Percentiles rank a stretch among this genome's conserved stretches.
Evolutionary conservation across 2,113 vertebrate genomes (phyloP).

Genomic region (Muntiacus reevesi): DNA sequence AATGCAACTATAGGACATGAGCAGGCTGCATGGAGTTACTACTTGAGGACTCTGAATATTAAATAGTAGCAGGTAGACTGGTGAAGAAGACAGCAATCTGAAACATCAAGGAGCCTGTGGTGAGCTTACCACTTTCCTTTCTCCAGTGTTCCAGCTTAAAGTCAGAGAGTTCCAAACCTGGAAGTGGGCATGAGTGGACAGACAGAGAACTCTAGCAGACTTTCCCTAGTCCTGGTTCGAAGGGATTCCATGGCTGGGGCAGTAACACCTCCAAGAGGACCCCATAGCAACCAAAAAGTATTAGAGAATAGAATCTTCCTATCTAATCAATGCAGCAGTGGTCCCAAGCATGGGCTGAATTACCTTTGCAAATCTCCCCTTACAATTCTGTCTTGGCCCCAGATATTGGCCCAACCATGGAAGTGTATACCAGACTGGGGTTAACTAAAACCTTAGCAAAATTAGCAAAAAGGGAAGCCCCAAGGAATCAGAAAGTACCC

Average conservation of each 20-base stretch:
- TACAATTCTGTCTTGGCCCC: not conserved
- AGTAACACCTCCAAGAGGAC: not conserved
- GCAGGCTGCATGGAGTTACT: not conserved
- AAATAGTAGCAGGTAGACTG: not conserved
- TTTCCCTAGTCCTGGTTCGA: not conserved
- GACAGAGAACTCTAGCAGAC: not conserved
- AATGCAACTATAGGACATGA: not conserved
- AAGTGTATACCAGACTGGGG: not conserved
- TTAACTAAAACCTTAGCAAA: not conserved
- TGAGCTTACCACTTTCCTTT: not conserved
- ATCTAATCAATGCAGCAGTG: rapidly evolving
- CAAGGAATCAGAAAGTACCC: not conserved
- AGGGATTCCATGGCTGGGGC: not conserved
- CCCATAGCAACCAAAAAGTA: not conserved
- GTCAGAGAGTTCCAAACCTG: not conserved
- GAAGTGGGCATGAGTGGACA: rapidly evolving
- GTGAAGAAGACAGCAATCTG: not conserved
- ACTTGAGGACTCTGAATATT: not conserved
- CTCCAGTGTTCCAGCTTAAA: not conserved
- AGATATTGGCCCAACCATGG: not conserved
- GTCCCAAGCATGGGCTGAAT: not conserved
- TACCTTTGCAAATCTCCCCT: not conserved
- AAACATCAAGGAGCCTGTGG: not conserved
- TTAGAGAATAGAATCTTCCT: not conserved
- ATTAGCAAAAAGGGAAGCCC: not conserved